These are phyloP conservation scores for Reticulitermes lucifugus DNA, from an alignment of 2,888 invertebrate species.

Conservation along the genomic window DNA sequence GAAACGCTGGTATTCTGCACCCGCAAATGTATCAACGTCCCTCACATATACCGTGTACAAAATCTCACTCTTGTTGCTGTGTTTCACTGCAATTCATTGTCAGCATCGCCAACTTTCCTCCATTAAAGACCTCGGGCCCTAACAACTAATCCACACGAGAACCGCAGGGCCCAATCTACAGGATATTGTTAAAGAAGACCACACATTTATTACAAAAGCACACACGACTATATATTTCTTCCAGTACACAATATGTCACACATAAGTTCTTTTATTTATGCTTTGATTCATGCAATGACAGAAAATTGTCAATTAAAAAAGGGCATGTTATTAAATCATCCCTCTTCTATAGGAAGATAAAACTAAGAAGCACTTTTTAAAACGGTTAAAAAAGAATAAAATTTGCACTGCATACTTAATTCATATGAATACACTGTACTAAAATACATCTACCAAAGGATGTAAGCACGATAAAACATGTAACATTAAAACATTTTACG, in stretches of 20 bases:
- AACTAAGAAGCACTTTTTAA: constrained; percentile 34
- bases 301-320: constrained; percentile 12
- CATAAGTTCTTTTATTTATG: constrained; percentile 21
- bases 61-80: too few species aligned
- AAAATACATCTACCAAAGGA: constrained; percentile 34
- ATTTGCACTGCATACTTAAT: constrained; percentile 23
- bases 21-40: too few species aligned
- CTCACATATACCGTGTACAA: too few species aligned
- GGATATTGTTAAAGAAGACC: background rate
- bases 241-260: constrained; percentile 17
- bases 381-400: constrained; percentile 21
- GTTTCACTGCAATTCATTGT: too few species aligned
- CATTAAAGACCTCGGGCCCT: too few species aligned
- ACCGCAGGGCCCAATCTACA: too few species aligned
- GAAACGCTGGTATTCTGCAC: too few species aligned
- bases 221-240: constrained; percentile 21
- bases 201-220: constrained; percentile 29
- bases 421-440: constrained; percentile 25
- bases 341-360: constrained; percentile 20
- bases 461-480: constrained; percentile 41
- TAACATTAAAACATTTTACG: constrained; percentile 39
- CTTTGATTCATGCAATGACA: constrained; percentile 39
- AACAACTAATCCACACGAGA: too few species aligned
- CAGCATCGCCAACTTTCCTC: too few species aligned
- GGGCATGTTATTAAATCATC: constrained; percentile 23